A percentile compares a stretch with the other conserved stretches of the same genome.
phyloP scores from a whole-genome alignment of 1,140 invertebrate species.

The Plutomurus gul region DNA sequence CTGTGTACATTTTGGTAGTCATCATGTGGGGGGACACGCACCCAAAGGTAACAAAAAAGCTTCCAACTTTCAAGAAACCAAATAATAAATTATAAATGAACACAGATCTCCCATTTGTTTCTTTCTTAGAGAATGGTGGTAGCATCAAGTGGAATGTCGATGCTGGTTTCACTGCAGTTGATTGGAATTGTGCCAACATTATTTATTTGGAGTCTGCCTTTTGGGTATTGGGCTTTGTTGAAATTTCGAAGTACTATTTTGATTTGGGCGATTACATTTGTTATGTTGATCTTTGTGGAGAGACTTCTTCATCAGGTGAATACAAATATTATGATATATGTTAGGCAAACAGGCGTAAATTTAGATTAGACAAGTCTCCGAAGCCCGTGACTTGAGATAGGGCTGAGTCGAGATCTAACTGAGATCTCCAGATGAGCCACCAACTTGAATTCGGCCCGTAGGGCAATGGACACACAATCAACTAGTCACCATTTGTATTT shows the following conservation, averaged over 20 bases:
- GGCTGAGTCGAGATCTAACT: too few species aligned
- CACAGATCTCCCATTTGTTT: neutral
- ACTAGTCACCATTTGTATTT: too few species aligned
- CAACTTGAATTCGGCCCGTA: too few species aligned
- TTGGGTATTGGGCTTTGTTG: slow-evolving; percentile 57
- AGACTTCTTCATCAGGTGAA: slow-evolving; percentile 57
- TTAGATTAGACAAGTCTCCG: too few species aligned
- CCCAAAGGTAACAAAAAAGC: neutral
- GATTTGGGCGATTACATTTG: slow-evolving; percentile 56
- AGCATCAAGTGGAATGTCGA: slow-evolving; percentile 37
- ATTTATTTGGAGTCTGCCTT: slow-evolving; percentile 57
- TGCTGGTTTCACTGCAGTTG: slow-evolving; percentile 55
- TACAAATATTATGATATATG: neutral
- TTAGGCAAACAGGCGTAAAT: too few species aligned
- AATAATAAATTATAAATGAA: neutral
- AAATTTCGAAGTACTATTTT: slow-evolving; percentile 55
- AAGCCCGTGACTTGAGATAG: too few species aligned
- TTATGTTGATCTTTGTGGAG: slow-evolving; percentile 56
- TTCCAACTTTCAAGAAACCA: neutral
- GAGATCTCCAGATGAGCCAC: too few species aligned
- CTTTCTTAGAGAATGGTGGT: neutral
- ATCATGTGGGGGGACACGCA: too few species aligned
- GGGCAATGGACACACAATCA: too few species aligned
- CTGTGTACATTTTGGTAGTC: slow-evolving; percentile 56
- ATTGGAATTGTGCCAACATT: slow-evolving; percentile 55